Base-by-base conservation (phyloP, 2,888 invertebrate genomes). In the Netelia virgata region DNA sequence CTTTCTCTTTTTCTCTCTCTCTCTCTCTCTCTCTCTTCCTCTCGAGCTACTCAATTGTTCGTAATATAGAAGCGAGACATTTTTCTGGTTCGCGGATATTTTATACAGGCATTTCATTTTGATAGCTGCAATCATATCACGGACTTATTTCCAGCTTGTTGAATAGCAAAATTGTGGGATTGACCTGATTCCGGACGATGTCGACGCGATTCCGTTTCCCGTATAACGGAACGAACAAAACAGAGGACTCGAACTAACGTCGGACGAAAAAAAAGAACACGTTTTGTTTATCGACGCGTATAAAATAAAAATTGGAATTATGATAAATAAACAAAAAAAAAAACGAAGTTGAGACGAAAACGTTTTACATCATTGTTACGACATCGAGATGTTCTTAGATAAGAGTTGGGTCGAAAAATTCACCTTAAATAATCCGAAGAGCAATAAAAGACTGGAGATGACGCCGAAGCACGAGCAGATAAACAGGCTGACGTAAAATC, bases 401-500 rank as follows among this genome's bases (percentile, higher is more conserved):
- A 16, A 18, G 50, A 59, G 14, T n/a, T 69, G 53, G 9, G 41
- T 69, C 11, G 47, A 5, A 36, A 28, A 50, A 68, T 87, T 94
- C 94, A 97, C 97, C 95, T 95, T 96, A 87, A 95, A 95, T 61
- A 97, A 94, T 86, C 97, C 97, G 81, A 96, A 93, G 72, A 97
- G 94, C 75, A 97, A 94, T 59, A 97, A 92, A 9, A 96, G 90
- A 70, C 97, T 96, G 14, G 97, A 95, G 36, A 97, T 86, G 68
- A 97, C 95, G 5, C 97, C 97, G 86, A 95, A 94, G 3, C 95
- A 94, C 70, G 97, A 96, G 92, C 96, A 96, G 47, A 95, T 94
- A 89, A 97, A 94, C 81, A 96, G 94, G 28, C 95, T 94, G 85
- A 96, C 95, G 92, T 96, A 96, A 92, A 97, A 95, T 83, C 95